Base-by-base conservation (phyloP, 2,888 invertebrate species). In the Dicyrtomina minuta region DNA sequence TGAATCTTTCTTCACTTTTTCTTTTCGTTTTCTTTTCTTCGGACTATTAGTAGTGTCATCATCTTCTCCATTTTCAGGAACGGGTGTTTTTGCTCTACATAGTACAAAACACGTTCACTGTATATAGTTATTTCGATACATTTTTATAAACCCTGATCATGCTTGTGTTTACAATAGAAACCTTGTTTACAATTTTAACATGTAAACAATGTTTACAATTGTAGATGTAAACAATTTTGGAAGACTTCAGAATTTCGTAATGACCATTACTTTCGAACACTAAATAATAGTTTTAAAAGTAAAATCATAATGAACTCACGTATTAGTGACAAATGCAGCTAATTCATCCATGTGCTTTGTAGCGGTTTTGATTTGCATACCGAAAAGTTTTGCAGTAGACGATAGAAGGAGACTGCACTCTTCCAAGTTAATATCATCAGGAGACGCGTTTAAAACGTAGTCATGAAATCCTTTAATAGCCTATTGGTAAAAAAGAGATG, bases 271-370 rank as follows among this genome's bases (percentile, higher is more conserved):
- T n/a, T n/a, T n/a, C n/a, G n/a, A n/a, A n/a, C n/a, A n/a, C 43
- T 41, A 12, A 51, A 22, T n/a, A 46, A 51, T 51, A 20, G 15
- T 46, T 46, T 46, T 4, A 8, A 13, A 8, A 46, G 17, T 8
- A 55, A 26, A 55, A 55, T 55, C 2, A 55, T 55, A 8, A 13
- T 26, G 24, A 20, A 59, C 67, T 33, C 51, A 60, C 66, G 68
- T 68, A 43, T 60, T 68, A 22, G 68, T 55, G 20, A 61, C 59
- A 27, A 68, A 68, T 1, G 56, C 55, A n/a, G 68, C 61, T 10
- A 68, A 53, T 4, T 41, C 39, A 1, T 39, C 43, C 41, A 68
- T 68, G 12, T 20, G 59, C 20, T 68, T 60, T 2, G 53, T 22
- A 17, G 60, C 51, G 2, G 43, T 17, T 43, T 53, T 68, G 17